Evolutionary conservation across 1,140 invertebrate genomes (phyloP), one percentile per base, ranked within the genome.

Genomic region (Wasmannia auropunctata): DNA sequence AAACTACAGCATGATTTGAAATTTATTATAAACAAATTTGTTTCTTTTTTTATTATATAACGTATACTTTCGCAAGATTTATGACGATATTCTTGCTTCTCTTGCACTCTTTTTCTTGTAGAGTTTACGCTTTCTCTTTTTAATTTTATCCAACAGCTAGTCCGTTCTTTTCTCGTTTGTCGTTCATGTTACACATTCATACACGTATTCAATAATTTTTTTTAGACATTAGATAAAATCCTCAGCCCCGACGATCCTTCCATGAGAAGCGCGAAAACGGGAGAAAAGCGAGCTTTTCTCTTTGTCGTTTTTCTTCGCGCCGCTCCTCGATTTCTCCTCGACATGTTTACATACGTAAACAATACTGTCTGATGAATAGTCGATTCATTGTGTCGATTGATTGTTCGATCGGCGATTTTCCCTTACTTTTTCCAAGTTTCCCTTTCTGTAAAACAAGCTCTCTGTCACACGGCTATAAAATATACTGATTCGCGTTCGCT

Each of bases 1-100:
- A 58, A 87, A 58, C 43, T 67, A 56, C 60, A 89, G 89, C 89
- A 90, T 89, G 88, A 90, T 86, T 89, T 87, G 69, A 19, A 87
- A 77, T 77, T 88, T 40, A 31, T 31, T 58, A 31, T 14, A 22
- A 40, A 54, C 2, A 34, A 67, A 7, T 25, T 67, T 46, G 7
- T 22, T 6, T 25, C 2, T 31, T 22, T 51, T 31, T n/a, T 28
- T 25, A 40, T 28, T 28, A 37, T 16, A 25, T 77, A 37, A 62
- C 37, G 19, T 56, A 69, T 19, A 80, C 34, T 65, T 69, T 67
- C 1, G 3, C 31, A 14, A 65, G 22, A 63, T 34, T 22, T n/a
- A 31, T 67, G 14, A 56, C 6, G 25, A 65, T 51, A 25, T 69
- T 8, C 62, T 49, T 14, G 49, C 28, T 25, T 34, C 22, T 43